Evolutionary conservation across 2,888 invertebrate genomes (phyloP).

Genomic region (Aleiodes leptofemur): DNA sequence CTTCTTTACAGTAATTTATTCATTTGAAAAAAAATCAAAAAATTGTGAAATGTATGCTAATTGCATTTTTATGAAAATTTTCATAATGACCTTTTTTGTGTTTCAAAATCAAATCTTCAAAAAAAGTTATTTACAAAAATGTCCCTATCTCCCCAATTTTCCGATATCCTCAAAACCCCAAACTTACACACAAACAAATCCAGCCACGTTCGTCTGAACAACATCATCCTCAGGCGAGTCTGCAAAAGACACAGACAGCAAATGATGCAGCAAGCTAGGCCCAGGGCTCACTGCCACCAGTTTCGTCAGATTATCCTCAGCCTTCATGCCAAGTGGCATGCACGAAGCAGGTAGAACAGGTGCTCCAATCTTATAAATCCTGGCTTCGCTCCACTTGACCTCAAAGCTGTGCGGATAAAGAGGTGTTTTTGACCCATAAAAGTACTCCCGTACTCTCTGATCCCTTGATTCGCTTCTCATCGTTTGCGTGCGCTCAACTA

Average conservation of each 20-base stretch:
- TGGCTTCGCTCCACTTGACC: constrained; percentile 91
- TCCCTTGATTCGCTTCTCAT: constrained; percentile 87
- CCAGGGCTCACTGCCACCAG: constrained; percentile 88
- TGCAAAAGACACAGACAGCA: constrained; percentile 93
- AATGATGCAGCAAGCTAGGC: constrained; percentile 87
- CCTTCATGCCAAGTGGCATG: constrained; percentile 96
- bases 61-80: too few species aligned
- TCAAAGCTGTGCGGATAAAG: constrained; percentile 97
- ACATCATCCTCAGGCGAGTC: constrained; percentile 89
- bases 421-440: constrained; percentile 89
- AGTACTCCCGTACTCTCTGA: constrained; percentile 92
- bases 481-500: constrained; percentile 88
- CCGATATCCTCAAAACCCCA: not conserved
- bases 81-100: too few species aligned
- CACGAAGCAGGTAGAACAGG: constrained; percentile 95
- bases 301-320: constrained; percentile 93
- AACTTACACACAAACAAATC: constrained; percentile 94
- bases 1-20: too few species aligned
- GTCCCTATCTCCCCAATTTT: too few species aligned
- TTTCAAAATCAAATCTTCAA: too few species aligned
- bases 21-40: too few species aligned
- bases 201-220: constrained; percentile 90
- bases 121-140: too few species aligned
- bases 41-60: too few species aligned
- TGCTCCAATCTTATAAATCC: constrained; percentile 95